Percentiles rank a stretch among this genome's conserved stretches.
phyloP scores from a whole-genome alignment of 2,888 invertebrate species.

The Mythimna lalbum region DNA sequence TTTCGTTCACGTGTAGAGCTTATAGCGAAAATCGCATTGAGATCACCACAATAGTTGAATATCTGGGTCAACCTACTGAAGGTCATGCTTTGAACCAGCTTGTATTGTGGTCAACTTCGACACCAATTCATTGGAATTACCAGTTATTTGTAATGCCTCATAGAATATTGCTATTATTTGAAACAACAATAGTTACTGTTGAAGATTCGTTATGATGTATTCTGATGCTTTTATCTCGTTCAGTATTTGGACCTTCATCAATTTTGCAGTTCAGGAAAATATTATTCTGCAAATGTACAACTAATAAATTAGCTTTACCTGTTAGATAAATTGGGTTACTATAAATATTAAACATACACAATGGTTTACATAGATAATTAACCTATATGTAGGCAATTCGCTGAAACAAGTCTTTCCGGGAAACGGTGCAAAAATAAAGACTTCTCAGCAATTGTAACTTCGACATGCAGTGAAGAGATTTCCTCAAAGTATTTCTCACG shows the following conservation, averaged over 20 bases:
- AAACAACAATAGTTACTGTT: neutral
- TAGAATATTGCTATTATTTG: constrained; percentile 11
- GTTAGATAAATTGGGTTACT: constrained; percentile 9
- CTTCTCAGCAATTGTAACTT: constrained; percentile 27
- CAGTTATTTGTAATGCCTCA: constrained; percentile 26
- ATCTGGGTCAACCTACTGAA: constrained; percentile 30
- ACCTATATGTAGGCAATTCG: constrained; percentile 12
- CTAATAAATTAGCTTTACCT: constrained; percentile 27
- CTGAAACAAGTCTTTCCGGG: constrained; percentile 36
- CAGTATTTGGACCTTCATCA: neutral
- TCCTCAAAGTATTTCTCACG: constrained; percentile 39
- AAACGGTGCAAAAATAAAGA: constrained; percentile 28
- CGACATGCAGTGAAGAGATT: constrained; percentile 6
- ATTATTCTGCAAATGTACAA: neutral
- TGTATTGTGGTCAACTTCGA: constrained; percentile 31
- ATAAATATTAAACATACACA: constrained; percentile 14
- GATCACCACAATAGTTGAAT: constrained; percentile 30
- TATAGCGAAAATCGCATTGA: constrained; percentile 7
- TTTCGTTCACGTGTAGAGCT: neutral
- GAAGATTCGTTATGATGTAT: constrained; percentile 4
- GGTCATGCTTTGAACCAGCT: constrained; percentile 24
- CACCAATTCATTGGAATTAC: constrained; percentile 16
- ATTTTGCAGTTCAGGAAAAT: constrained; percentile 10
- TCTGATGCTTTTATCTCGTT: neutral
- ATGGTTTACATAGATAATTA: neutral